A percentile compares a stretch with the other conserved stretches of the same genome.
Conservation (phyloP, 2,888 invertebrate genomes). For the Aethes cnicana region DNA sequence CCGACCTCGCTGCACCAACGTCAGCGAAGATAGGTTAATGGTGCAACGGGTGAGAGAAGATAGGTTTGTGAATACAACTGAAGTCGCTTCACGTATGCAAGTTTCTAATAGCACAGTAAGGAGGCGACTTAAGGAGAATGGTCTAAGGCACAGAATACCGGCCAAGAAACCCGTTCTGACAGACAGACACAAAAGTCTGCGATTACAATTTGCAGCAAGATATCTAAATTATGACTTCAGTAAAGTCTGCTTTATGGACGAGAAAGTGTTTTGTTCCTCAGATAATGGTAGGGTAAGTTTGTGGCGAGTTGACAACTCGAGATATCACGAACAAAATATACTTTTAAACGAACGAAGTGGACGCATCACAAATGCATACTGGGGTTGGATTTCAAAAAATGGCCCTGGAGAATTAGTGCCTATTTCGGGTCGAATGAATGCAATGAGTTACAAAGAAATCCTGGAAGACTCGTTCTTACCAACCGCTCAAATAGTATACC, state of each 20-base stretch:
- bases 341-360: slow-evolving; percentile 7
- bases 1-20: not conserved
- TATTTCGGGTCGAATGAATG: slow-evolving; percentile 7
- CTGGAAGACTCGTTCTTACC: slow-evolving; percentile 4
- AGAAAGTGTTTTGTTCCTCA: slow-evolving; percentile 6
- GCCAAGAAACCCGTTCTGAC: slow-evolving; percentile 7
- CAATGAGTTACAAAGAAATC: not conserved
- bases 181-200: not conserved
- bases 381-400: slow-evolving; percentile 13
- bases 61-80: not conserved
- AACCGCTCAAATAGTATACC: slow-evolving; percentile 2
- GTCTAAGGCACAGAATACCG: slow-evolving; percentile 4
- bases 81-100: not conserved
- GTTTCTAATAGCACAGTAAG: slow-evolving; percentile 6
- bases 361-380: slow-evolving; percentile 5
- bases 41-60: slow-evolving; percentile 1
- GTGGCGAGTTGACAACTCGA: slow-evolving; percentile 7
- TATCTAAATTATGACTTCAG: not conserved
- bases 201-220: not conserved
- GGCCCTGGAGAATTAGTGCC: not conserved
- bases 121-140: not conserved
- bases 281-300: slow-evolving; percentile 9
- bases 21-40: slow-evolving; percentile 1
- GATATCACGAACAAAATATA: slow-evolving; percentile 6
- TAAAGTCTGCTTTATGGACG: slow-evolving; percentile 4